These are phyloP conservation scores for Tyrophagus putrescentiae DNA, from an alignment of 1,140 invertebrate species.

Conservation along the genomic window DNA sequence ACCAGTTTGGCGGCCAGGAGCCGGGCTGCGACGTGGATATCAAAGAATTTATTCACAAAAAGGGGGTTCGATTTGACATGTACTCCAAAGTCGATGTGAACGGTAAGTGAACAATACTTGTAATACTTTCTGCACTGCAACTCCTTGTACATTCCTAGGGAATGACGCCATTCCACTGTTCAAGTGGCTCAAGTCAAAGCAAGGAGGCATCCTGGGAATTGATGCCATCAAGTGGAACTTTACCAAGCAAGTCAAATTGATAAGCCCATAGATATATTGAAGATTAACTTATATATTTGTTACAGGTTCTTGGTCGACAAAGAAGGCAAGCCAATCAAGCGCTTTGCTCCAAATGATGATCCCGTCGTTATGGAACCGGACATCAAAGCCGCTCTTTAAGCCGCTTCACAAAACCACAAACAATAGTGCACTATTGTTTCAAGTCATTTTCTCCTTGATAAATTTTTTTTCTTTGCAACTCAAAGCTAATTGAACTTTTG, in stretches of 20 bases:
- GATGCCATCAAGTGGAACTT: conserved; percentile 87
- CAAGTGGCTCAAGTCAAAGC: conserved; percentile 67
- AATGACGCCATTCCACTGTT: conserved; percentile 64
- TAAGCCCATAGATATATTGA: no score
- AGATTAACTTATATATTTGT: no score
- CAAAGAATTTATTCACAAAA: conserved; percentile 47
- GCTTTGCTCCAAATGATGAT: conserved; percentile 58
- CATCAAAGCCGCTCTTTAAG: not conserved
- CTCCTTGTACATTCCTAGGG: conserved; percentile 31
- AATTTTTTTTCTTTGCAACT: not conserved
- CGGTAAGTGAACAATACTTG: conserved; percentile 36
- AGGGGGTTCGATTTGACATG: conserved; percentile 60
- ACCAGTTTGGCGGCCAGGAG: conserved; percentile 70
- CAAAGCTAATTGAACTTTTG: not conserved
- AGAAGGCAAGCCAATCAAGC: conserved; percentile 62
- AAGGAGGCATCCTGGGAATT: conserved; percentile 35
- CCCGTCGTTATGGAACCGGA: conserved; percentile 35
- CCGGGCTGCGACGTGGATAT: conserved; percentile 56
- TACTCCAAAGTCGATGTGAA: conserved; percentile 73
- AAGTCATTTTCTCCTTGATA: not conserved
- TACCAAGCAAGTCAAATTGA: no score
- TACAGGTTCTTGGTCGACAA: conserved; percentile 77
- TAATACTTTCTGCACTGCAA: not conserved
- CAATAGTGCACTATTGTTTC: not conserved
- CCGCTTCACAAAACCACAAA: not conserved